These are phyloP conservation scores for Polia nebulosa DNA, from an alignment of 2,888 invertebrate genomes.

Conservation along the genomic window DNA sequence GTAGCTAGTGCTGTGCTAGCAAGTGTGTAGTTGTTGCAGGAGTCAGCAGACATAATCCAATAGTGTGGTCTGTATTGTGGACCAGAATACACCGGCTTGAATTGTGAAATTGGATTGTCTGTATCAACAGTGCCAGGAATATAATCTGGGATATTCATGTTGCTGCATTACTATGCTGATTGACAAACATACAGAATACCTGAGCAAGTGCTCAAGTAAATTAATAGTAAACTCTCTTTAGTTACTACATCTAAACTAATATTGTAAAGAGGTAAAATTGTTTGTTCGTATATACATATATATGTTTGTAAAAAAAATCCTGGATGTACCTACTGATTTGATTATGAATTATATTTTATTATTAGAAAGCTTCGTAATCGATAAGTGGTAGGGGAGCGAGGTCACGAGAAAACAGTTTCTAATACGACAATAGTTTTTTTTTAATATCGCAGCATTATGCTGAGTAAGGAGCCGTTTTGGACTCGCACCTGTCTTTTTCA, in stretches of 20 bases:
- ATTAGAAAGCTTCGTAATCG: too few species aligned
- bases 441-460: too few species aligned
- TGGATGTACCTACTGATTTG: neutral
- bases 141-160: slow-evolving; percentile 20
- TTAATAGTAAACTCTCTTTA: neutral
- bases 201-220: neutral
- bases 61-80: neutral
- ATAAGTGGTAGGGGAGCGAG: too few species aligned
- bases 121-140: neutral
- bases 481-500: too few species aligned
- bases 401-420: too few species aligned
- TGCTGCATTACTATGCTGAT: neutral
- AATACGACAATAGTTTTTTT: too few species aligned
- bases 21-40: neutral
- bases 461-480: too few species aligned
- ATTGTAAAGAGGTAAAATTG: neutral
- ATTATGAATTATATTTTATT: too few species aligned
- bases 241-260: neutral
- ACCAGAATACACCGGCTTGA: neutral
- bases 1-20: too few species aligned
- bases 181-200: slow-evolving; percentile 2
- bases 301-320: neutral
- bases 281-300: neutral
- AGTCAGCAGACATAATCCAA: slow-evolving; percentile 2
- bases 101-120: slow-evolving; percentile 20